phyloP scores from a whole-genome alignment of 2,888 invertebrate species.

The Chaitophorus viminalis region DNA sequence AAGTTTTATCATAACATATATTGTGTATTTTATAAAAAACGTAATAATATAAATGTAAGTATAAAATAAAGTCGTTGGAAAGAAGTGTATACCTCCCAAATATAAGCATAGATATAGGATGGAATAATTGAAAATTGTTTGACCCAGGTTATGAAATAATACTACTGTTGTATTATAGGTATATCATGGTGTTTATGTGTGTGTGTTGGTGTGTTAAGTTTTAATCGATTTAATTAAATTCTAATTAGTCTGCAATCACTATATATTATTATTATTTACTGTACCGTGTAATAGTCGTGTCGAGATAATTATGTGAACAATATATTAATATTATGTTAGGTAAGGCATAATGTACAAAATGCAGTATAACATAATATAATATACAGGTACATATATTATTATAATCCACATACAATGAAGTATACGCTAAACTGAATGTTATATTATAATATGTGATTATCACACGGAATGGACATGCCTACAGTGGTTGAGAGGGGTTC shows the following conservation, averaged over 20 bases:
- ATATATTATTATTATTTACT: background rate
- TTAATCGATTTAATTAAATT: slow-evolving; percentile 4
- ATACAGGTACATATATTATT: background rate
- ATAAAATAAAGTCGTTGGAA: too few relatives aligned
- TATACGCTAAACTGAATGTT: background rate
- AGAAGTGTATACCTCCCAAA: too few relatives aligned
- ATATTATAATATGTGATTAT: background rate
- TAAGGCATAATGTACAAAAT: background rate
- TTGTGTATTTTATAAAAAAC: too few relatives aligned
- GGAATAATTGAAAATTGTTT: too few relatives aligned
- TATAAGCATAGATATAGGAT: too few relatives aligned
- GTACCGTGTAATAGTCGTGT: background rate
- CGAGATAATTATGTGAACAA: background rate
- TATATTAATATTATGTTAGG: background rate
- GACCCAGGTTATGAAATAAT: too few relatives aligned
- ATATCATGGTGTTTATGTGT: background rate
- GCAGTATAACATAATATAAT: background rate
- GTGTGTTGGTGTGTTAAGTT: background rate
- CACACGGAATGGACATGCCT: background rate
- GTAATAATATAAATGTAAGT: too few relatives aligned
- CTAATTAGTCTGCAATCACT: background rate
- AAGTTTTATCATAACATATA: too few relatives aligned
- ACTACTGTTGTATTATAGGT: background rate
- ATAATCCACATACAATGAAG: background rate
- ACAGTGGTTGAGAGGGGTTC: background rate